These are phyloP conservation scores for Pseudomyrmex dendroicus DNA, from an alignment of 1,140 invertebrate species.

Conservation along the genomic window DNA sequence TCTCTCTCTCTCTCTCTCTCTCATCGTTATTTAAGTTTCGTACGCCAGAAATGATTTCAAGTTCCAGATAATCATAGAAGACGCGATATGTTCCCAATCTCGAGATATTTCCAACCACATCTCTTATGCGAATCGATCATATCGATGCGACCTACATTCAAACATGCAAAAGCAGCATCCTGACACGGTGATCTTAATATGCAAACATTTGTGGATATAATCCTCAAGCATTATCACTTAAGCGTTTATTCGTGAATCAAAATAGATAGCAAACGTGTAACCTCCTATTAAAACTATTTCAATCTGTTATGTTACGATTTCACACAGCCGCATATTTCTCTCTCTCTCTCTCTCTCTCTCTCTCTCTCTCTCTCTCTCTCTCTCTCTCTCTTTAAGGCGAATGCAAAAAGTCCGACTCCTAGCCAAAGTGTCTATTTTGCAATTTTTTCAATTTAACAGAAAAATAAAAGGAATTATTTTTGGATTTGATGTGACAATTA, in stretches of 20 bases:
- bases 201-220: constrained; percentile 5
- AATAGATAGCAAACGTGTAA: not conserved
- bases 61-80: constrained; percentile 21
- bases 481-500: no score
- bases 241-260: constrained; percentile 25
- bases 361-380: no score
- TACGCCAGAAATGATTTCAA: constrained; percentile 28
- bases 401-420: no score
- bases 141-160: constrained; percentile 54
- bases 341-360: no score
- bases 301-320: not conserved
- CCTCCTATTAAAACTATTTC: constrained; percentile 7
- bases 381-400: no score
- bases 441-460: no score
- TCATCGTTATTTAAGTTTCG: constrained; percentile 18
- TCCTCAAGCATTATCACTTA: not conserved
- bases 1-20: not conserved
- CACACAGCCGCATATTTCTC: no score
- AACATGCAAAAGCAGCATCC: constrained; percentile 23
- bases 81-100: constrained; percentile 37
- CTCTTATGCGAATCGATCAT: constrained; percentile 37
- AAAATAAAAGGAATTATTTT: no score
- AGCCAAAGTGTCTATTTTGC: no score
- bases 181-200: constrained; percentile 22
- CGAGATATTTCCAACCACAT: constrained; percentile 47